Evolutionary conservation across 2,113 vertebrate genomes (phyloP).

Genomic region (Perca fluviatilis): DNA sequence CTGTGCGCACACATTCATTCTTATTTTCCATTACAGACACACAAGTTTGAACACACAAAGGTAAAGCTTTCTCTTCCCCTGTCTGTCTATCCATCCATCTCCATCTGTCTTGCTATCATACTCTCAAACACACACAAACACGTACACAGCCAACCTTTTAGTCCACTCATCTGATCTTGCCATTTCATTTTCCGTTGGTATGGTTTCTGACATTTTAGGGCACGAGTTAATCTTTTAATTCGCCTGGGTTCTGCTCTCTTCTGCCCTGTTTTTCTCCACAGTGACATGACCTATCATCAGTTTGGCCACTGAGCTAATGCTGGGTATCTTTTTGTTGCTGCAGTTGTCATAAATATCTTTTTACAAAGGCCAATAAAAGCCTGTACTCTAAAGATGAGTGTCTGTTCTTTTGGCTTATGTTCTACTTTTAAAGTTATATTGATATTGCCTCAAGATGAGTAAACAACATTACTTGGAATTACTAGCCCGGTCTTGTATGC

Average conservation of each 20-base stretch:
- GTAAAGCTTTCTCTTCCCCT: neutral
- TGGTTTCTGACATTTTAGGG: slow-evolving; percentile 43
- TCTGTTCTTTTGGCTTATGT: slow-evolving; percentile 26
- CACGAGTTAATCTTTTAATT: slow-evolving; percentile 61
- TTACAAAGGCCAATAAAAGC: slow-evolving; percentile 35
- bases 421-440: slow-evolving; percentile 17
- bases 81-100: slow-evolving; percentile 30
- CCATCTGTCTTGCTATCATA: slow-evolving; percentile 23
- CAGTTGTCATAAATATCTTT: slow-evolving; percentile 30
- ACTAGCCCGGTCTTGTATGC: neutral
- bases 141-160: slow-evolving; percentile 16
- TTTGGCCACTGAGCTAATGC: slow-evolving; percentile 17
- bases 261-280: slow-evolving; percentile 15
- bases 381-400: slow-evolving; percentile 26
- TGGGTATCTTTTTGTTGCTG: neutral
- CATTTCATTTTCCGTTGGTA: slow-evolving; percentile 38
- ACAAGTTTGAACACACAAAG: neutral
- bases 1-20: neutral
- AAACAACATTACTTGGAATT: slow-evolving; percentile 17
- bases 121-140: slow-evolving; percentile 14
- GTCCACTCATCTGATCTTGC: slow-evolving; percentile 40
- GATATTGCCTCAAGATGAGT: slow-evolving; percentile 17
- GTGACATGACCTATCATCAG: slow-evolving; percentile 25
- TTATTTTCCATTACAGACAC: neutral
- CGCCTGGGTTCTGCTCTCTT: slow-evolving; percentile 41